Conservation (phyloP, 2,888 invertebrate species). For the Magallana nippona region DNA sequence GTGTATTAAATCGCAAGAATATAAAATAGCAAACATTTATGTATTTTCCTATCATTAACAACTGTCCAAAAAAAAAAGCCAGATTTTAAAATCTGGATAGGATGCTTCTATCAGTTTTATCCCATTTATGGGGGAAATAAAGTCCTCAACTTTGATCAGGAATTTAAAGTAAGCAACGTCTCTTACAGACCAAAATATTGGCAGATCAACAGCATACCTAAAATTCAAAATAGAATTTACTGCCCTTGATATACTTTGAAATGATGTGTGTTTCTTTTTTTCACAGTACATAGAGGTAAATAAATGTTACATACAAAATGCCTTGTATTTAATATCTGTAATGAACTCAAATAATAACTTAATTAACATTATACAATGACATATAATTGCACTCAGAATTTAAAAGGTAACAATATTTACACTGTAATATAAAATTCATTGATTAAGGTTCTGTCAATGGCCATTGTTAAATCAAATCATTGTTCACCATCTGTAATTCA, state of each 20-base stretch:
- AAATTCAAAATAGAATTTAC: background rate
- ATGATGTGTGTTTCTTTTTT: background rate
- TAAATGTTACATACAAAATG: background rate
- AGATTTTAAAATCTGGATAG: no score
- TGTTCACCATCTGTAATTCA: no score
- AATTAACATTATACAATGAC: background rate
- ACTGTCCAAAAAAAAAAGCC: no score
- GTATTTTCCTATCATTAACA: no score
- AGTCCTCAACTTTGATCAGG: no score
- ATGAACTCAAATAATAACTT: background rate
- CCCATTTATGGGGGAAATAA: no score
- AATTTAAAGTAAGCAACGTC: no score
- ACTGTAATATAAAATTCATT: background rate
- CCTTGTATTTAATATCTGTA: background rate
- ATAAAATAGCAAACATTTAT: no score
- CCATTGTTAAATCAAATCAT: no score
- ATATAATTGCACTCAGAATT: background rate
- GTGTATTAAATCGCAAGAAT: no score
- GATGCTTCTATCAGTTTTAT: no score
- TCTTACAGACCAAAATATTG: background rate
- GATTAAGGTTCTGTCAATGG: background rate
- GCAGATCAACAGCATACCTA: background rate
- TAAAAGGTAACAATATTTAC: background rate
- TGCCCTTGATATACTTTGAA: background rate
- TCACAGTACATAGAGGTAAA: slow-evolving; percentile 28